Evolutionary conservation across 2,888 invertebrate species (phyloP), one percentile per base, ranked within the genome.

Genomic region (Tridacna crocea): DNA sequence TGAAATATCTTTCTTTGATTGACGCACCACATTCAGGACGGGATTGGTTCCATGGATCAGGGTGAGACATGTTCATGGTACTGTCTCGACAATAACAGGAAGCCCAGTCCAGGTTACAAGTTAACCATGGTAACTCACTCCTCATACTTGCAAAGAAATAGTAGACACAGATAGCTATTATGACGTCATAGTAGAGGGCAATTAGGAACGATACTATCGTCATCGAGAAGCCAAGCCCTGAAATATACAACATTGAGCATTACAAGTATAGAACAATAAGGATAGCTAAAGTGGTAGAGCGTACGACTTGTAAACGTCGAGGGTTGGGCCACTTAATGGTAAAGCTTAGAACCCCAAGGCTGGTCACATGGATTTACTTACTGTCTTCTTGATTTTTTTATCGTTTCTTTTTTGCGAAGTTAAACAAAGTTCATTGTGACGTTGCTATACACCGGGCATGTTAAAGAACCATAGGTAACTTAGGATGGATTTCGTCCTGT

Each of bases 131-230:
- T 24, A 93, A 76, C 46, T 87, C 73, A n/a, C 79, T 78, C 70
- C 91, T 90, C 89, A 92, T 88, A 51, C 91, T 91, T 15, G 93
- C 91, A 72, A 92, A 91, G 82, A 93, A 88, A 88, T 88, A 93
- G 84, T 88, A 91, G 47, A 92, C 77, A 72, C 90, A 88, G 47
- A 90, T 91, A 24, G 92, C 91, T 26, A 93, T 90, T n/a, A 93
- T 88, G 19, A 93, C 89, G 79, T 91, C 91, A 88, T 92, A 93
- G 85, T 93, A 93, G 13, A 92, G 82, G 24, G 88, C 84, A 51
- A 93, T 90, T 4, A 92, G 79, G 12, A 86, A 80, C 0, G 91
- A 90, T 6, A 92, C 88, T 4, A 88, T 83, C 1, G 92, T 89
- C 90, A 92, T 80, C n/a, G 76, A 65, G 22, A 72, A 80, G 26